Conservation (phyloP, 1,140 invertebrate genomes). For the Drosophila ogumai region DNA sequence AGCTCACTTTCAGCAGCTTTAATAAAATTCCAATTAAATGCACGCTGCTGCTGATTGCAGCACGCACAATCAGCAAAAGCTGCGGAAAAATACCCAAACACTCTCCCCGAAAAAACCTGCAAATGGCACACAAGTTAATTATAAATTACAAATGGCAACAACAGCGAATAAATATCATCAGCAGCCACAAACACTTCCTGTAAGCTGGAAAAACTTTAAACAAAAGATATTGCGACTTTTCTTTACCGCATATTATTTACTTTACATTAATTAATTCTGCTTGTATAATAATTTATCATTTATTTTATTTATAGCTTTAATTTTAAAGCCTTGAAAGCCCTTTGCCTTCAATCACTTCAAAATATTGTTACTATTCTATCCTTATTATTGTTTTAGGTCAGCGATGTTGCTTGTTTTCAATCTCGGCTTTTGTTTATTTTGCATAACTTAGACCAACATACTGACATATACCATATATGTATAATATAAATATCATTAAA, state of each 20-base stretch:
- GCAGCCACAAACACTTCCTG: conserved; percentile 22
- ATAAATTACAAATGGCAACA: conserved; percentile 66
- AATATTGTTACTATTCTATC: background rate
- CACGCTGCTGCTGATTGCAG: conserved; percentile 55
- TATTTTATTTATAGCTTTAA: background rate
- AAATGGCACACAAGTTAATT: conserved; percentile 70
- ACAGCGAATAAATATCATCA: conserved; percentile 45
- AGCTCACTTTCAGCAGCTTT: conserved; percentile 54
- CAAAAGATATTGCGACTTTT: background rate
- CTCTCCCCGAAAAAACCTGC: conserved; percentile 35
- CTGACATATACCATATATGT: background rate
- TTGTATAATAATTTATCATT: background rate
- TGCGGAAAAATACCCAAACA: conserved; percentile 20
- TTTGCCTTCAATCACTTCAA: background rate
- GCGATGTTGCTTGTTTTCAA: conserved; percentile 32
- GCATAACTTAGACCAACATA: conserved; percentile 15
- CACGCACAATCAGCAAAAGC: conserved; percentile 15
- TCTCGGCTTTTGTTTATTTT: conserved; percentile 35
- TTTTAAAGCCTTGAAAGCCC: background rate
- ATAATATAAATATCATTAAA: conserved; percentile 44
- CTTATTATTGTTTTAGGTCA: conserved; percentile 37
- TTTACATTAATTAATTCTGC: too few species aligned
- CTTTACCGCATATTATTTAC: background rate
- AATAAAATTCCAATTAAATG: conserved; percentile 78
- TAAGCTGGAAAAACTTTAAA: background rate